A percentile compares a stretch with the other conserved stretches of the same genome.
Evolutionary conservation across 2,888 invertebrate genomes (phyloP).

Genomic region (Mystacides longicornis): DNA sequence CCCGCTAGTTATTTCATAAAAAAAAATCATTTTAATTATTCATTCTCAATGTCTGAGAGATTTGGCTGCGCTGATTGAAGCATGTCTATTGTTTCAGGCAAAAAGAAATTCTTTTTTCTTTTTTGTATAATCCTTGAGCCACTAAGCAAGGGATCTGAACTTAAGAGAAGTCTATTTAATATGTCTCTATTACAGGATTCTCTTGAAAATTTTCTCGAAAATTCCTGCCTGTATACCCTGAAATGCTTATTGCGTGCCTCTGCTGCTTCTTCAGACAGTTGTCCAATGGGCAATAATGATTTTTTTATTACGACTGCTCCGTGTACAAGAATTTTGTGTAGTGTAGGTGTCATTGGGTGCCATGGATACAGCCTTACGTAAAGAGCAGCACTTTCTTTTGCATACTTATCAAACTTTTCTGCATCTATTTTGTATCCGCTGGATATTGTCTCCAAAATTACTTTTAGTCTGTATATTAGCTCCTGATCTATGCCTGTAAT

Average conservation of each 20-base stretch:
- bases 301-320: constrained; percentile 26
- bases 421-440: neutral
- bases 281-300: constrained; percentile 29
- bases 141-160: constrained; percentile 2
- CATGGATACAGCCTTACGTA: constrained; percentile 28
- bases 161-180: constrained; percentile 7
- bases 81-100: constrained; percentile 6
- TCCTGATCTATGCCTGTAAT: neutral
- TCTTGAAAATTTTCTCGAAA: constrained; percentile 10
- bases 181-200: constrained; percentile 4
- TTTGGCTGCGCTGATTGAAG: constrained; percentile 1
- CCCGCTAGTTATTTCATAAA: too few relatives aligned
- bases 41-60: too few relatives aligned
- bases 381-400: constrained; percentile 20
- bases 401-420: constrained; percentile 4
- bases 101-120: neutral
- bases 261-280: constrained; percentile 28
- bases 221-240: constrained; percentile 23
- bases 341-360: constrained; percentile 29
- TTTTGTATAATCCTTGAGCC: neutral
- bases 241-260: constrained; percentile 25
- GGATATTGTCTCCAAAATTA: neutral
- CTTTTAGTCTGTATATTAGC: constrained; percentile 1
- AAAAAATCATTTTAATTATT: too few relatives aligned
- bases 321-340: constrained; percentile 29